Conservation (phyloP, 1,140 invertebrate genomes). For the Riptortus pedestris region DNA sequence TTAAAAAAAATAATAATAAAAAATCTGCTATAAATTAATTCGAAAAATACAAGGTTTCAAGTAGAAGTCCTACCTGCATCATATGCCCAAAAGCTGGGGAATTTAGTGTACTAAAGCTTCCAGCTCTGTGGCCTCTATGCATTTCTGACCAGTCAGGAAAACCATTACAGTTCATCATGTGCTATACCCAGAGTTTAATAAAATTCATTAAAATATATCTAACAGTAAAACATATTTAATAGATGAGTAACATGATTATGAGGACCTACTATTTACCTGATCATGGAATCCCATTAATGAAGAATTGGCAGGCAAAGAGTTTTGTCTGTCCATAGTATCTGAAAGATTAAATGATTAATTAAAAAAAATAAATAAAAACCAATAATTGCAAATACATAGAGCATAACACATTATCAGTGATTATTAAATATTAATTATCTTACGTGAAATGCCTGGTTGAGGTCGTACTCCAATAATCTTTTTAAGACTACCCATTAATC, state of each 20-base stretch:
- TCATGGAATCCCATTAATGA: background rate
- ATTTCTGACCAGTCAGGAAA: constrained; percentile 13
- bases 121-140: background rate
- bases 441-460: constrained; percentile 39
- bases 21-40: background rate
- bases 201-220: background rate
- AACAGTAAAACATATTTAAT: too few species aligned
- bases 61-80: constrained; percentile 5
- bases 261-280: background rate
- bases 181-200: background rate
- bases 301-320: background rate
- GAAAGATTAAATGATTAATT: too few species aligned
- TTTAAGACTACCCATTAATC: constrained; percentile 40
- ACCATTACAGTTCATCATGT: constrained; percentile 4
- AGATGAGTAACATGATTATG: too few species aligned
- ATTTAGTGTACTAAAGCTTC: constrained; percentile 11
- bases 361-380: too few species aligned
- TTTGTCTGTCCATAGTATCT: background rate
- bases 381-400: too few species aligned
- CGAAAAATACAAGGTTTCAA: too few species aligned
- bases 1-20: background rate
- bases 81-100: background rate
- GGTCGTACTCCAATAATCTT: constrained; percentile 41
- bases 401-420: too few species aligned
- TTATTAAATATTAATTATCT: too few species aligned